These are phyloP conservation scores for Sebastes hubbsi DNA, from an alignment of 2,797 vertebrate genomes.

Conservation along the genomic window DNA sequence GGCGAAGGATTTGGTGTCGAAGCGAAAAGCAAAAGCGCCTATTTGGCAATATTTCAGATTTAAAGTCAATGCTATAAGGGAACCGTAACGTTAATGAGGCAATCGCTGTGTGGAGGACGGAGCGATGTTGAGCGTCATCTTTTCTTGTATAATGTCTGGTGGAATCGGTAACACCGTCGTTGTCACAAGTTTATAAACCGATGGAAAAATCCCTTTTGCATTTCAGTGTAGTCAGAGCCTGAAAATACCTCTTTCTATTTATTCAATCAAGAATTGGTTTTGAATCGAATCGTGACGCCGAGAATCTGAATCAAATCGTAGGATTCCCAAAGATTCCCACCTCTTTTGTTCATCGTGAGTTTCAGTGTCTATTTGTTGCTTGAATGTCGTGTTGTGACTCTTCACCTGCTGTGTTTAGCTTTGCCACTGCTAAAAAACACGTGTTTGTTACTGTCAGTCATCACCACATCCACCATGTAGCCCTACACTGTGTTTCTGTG, in stretches of 20 bases:
- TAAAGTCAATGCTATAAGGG: too few species aligned
- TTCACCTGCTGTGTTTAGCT: neutral
- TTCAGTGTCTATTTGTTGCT: neutral
- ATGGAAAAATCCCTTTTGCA: too few species aligned
- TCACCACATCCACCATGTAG: neutral
- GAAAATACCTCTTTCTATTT: neutral
- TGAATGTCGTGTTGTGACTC: neutral
- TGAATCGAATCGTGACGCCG: neutral
- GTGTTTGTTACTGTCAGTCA: neutral
- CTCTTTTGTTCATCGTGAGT: neutral
- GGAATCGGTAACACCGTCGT: too few species aligned
- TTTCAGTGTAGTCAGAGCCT: neutral
- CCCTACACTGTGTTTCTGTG: conserved; percentile 15
- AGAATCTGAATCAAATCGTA: neutral
- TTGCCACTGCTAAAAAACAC: neutral
- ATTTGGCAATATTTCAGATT: too few species aligned
- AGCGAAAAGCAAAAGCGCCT: too few species aligned
- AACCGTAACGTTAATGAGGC: too few species aligned
- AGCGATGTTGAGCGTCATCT: too few species aligned
- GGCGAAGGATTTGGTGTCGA: too few species aligned
- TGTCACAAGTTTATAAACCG: too few species aligned
- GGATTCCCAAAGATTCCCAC: neutral
- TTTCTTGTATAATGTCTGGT: too few species aligned
- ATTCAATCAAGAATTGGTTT: neutral
- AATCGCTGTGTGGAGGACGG: too few species aligned